Percentiles rank a stretch among this genome's conserved stretches.
Conservation (phyloP, 2,888 invertebrate genomes). For the Polia nebulosa region DNA sequence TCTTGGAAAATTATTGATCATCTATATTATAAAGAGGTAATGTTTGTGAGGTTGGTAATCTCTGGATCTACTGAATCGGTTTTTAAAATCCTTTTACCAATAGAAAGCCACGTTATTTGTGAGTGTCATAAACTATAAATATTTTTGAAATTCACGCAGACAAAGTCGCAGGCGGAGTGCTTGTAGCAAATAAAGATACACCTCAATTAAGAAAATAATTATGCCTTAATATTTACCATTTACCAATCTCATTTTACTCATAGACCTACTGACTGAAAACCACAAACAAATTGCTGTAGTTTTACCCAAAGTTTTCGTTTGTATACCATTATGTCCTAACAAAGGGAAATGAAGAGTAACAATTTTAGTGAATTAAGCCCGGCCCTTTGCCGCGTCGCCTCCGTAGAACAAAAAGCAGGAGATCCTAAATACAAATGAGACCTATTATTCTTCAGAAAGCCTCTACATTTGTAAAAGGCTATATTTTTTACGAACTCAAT, state of each 20-base stretch:
- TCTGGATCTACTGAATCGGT: too few relatives aligned
- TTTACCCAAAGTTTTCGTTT: conserved; percentile 60
- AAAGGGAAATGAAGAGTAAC: conserved; percentile 51
- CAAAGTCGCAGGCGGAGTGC: too few relatives aligned
- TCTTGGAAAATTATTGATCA: not conserved
- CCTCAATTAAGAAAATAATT: not conserved
- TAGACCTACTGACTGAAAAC: conserved; percentile 21
- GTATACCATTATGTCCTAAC: conserved; percentile 58
- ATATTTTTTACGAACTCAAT: conserved; percentile 60
- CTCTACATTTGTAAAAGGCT: conserved; percentile 53
- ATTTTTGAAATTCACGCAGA: too few relatives aligned
- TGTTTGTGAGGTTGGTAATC: too few relatives aligned
- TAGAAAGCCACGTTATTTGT: too few relatives aligned
- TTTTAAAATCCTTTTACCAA: too few relatives aligned
- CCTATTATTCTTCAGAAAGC: conserved; percentile 60
- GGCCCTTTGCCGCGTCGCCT: conserved; percentile 44
- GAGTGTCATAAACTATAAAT: too few relatives aligned
- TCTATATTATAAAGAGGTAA: too few relatives aligned
- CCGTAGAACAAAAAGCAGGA: conserved; percentile 60
- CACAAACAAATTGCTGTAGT: conserved; percentile 57
- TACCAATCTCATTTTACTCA: not conserved
- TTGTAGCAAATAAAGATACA: not conserved
- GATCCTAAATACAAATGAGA: conserved; percentile 63
- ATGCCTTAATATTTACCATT: not conserved
- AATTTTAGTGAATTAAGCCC: conserved; percentile 64